A percentile compares a stretch with the other conserved stretches of the same genome.
Evolutionary conservation across 2,797 vertebrate genomes (phyloP).

Genomic region (Mormyrus proboscirostris): DNA sequence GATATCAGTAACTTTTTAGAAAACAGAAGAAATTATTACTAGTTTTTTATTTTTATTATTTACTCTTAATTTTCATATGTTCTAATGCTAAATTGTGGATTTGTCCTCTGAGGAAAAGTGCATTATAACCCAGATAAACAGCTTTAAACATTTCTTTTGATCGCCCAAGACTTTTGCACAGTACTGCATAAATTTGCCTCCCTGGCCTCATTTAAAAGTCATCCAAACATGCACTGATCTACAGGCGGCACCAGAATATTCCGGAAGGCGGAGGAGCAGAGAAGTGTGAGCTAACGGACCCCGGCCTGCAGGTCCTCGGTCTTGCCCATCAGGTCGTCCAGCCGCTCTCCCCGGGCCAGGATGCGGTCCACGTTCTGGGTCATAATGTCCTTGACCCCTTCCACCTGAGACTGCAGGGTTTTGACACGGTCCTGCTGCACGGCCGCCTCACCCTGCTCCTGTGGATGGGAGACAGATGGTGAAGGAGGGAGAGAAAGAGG

Average conservation of each 20-base stretch:
- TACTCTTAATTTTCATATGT: neutral
- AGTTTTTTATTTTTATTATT: neutral
- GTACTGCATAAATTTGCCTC: neutral
- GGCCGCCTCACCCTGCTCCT: constrained; percentile 52
- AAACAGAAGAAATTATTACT: neutral
- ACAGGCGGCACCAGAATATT: neutral
- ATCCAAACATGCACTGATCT: neutral
- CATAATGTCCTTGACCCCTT: constrained; percentile 85
- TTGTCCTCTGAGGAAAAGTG: neutral
- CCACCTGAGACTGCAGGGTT: constrained; percentile 72
- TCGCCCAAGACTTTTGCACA: neutral
- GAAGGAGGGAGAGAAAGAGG: neutral
- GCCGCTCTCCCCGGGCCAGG: constrained; percentile 80
- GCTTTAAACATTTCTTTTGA: neutral
- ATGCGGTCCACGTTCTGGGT: constrained; percentile 87
- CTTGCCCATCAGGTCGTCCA: constrained; percentile 85
- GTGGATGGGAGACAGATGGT: neutral
- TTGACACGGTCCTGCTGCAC: constrained; percentile 56
- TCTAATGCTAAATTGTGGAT: neutral
- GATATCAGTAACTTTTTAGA: neutral
- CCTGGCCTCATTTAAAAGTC: neutral
- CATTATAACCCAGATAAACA: neutral
- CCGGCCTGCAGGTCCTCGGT: constrained; percentile 84
- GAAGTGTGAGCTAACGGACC: constrained; percentile 50
- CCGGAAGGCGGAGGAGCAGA: neutral